Percentiles rank a stretch among this genome's conserved stretches.
These are phyloP conservation scores for Acronicta leporina DNA, from an alignment of 2,888 invertebrate species.

Conservation along the genomic window DNA sequence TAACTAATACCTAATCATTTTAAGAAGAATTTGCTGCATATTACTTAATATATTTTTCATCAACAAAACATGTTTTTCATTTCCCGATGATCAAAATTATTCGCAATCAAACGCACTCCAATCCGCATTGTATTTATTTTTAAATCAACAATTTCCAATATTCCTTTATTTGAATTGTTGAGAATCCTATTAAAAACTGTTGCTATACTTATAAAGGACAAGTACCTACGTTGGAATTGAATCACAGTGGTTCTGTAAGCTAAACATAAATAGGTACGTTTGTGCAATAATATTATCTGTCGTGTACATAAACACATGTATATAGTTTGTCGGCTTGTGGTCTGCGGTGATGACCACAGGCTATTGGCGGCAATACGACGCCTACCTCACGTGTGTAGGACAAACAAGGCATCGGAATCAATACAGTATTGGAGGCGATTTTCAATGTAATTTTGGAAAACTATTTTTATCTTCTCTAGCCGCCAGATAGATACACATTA, in stretches of 20 bases:
- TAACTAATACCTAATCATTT: not conserved
- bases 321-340: slow-evolving; percentile 74
- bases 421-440: slow-evolving; percentile 47
- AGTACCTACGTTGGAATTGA: not conserved
- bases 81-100: not conserved
- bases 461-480: too few species aligned
- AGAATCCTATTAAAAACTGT: not conserved
- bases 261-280: slow-evolving; percentile 33
- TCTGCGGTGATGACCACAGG: slow-evolving; percentile 75
- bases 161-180: not conserved
- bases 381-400: slow-evolving; percentile 67
- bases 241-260: slow-evolving; percentile 23
- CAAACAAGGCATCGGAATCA: slow-evolving; percentile 66
- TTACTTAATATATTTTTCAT: not conserved
- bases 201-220: not conserved
- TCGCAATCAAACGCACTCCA: not conserved
- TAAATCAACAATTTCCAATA: slow-evolving; percentile 1
- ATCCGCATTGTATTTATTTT: not conserved
- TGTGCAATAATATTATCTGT: slow-evolving; percentile 33
- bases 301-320: slow-evolving; percentile 41
- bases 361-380: slow-evolving; percentile 77
- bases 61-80: not conserved
- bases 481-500: too few species aligned
- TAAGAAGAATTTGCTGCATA: not conserved
- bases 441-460: not conserved